Conservation (phyloP, 2,113 vertebrate species). For the Poeciliopsis turrubarensis region DNA sequence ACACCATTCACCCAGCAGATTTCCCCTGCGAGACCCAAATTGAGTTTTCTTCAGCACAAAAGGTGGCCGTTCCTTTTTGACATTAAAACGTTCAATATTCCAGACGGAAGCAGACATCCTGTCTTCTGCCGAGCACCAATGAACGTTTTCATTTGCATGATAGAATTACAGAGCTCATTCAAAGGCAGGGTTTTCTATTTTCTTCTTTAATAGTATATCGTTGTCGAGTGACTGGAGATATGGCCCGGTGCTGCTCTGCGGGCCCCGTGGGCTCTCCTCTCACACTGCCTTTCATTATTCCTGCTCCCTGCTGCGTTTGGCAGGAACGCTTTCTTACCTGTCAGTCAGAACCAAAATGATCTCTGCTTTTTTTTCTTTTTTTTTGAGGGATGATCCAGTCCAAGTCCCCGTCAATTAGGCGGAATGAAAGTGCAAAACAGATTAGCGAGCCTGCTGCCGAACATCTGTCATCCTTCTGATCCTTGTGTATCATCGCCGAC, state of each 20-base stretch:
- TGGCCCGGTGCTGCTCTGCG: conserved; percentile 30
- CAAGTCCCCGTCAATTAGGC: conserved; percentile 44
- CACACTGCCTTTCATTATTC: conserved; percentile 48
- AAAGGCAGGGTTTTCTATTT: conserved; percentile 52
- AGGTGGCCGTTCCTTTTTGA: conserved; percentile 34
- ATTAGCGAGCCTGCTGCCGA: conserved; percentile 47
- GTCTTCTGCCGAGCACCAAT: conserved; percentile 3
- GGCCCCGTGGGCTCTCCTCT: conserved; percentile 37
- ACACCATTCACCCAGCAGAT: neutral
- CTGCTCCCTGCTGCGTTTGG: conserved; percentile 29
- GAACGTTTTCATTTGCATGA: conserved; percentile 59
- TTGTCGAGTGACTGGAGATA: conserved; percentile 56
- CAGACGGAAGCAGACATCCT: conserved; percentile 22
- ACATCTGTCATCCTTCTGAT: conserved; percentile 51
- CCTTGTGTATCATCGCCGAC: conserved; percentile 2
- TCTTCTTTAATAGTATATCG: conserved; percentile 52
- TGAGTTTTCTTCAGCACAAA: conserved; percentile 27
- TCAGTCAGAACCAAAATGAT: conserved; percentile 36
- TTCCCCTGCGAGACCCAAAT: conserved; percentile 31
- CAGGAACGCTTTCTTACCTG: conserved; percentile 26
- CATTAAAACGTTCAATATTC: conserved; percentile 42
- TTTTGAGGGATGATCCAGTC: conserved; percentile 4
- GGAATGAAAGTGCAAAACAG: conserved; percentile 51
- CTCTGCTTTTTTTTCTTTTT: neutral
- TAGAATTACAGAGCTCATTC: conserved; percentile 54